Conservation (phyloP, 1,140 invertebrate species). For the Calephelis nemesis region DNA sequence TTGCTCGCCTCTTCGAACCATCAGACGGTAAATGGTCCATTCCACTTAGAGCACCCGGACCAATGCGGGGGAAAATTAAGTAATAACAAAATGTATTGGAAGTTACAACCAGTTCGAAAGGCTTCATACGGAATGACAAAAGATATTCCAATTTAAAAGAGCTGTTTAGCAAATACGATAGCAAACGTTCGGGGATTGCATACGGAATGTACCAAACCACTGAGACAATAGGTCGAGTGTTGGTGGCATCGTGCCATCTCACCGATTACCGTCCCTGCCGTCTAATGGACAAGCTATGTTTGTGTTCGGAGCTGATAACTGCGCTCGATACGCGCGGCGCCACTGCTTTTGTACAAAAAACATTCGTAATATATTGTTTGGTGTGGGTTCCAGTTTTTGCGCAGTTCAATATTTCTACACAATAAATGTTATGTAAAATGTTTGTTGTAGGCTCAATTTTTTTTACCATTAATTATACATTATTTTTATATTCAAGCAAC, state of each 20-base stretch:
- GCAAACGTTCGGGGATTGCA: conserved; percentile 17
- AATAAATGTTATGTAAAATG: background rate
- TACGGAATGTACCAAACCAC: conserved; percentile 47
- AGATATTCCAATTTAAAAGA: conserved; percentile 18
- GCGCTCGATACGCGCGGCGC: conserved; percentile 66
- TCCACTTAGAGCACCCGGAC: no score
- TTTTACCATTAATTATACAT: no score
- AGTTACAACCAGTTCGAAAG: background rate
- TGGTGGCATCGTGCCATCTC: conserved; percentile 61
- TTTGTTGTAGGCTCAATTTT: no score
- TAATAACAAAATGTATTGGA: no score
- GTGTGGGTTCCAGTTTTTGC: conserved; percentile 13
- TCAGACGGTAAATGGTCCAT: no score
- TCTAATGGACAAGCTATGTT: conserved; percentile 76
- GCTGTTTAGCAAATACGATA: conserved; percentile 7
- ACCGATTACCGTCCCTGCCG: conserved; percentile 69
- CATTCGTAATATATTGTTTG: conserved; percentile 26
- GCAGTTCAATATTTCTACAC: background rate
- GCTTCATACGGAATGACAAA: background rate
- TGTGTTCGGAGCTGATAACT: conserved; percentile 66
- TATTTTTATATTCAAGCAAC: no score
- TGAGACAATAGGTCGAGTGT: conserved; percentile 58
- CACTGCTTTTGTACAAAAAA: conserved; percentile 46
- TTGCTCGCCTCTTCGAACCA: no score
- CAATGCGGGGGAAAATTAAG: no score